phyloP scores from a whole-genome alignment of 2,797 vertebrate genomes.

The Hydrophis major region DNA sequence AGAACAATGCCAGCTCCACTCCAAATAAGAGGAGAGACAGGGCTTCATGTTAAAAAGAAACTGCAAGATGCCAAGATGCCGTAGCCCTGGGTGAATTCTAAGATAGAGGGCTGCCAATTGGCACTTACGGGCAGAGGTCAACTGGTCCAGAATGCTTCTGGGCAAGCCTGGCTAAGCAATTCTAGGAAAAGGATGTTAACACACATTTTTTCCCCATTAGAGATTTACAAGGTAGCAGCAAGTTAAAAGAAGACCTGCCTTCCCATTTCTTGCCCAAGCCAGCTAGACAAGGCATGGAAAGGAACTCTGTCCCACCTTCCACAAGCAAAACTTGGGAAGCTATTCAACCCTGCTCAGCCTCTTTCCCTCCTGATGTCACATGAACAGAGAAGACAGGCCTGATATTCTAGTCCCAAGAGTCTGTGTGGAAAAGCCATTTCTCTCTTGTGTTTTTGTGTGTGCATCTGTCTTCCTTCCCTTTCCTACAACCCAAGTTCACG shows the following conservation, averaged over 20 bases:
- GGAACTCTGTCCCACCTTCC: neutral
- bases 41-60: neutral
- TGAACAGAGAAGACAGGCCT: neutral
- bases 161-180: slow-evolving; percentile 2
- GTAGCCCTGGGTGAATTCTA: neutral
- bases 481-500: slow-evolving; percentile 46
- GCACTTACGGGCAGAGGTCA: slow-evolving; percentile 20
- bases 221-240: slow-evolving; percentile 6
- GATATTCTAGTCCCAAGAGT: neutral
- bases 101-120: neutral
- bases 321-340: neutral
- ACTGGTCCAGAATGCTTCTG: slow-evolving; percentile 9
- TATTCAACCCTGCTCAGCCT: neutral
- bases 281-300: slow-evolving; percentile 19
- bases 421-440: slow-evolving; percentile 3
- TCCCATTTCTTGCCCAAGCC: slow-evolving; percentile 17
- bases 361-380: neutral
- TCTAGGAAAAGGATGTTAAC: neutral
- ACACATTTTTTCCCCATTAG: neutral
- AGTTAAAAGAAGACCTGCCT: neutral
- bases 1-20: neutral
- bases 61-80: neutral
- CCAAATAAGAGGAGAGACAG: neutral
- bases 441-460: neutral
- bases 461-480: slow-evolving; percentile 3